phyloP scores from a whole-genome alignment of 2,888 invertebrate genomes.

The Phrixothrix hirtus region DNA sequence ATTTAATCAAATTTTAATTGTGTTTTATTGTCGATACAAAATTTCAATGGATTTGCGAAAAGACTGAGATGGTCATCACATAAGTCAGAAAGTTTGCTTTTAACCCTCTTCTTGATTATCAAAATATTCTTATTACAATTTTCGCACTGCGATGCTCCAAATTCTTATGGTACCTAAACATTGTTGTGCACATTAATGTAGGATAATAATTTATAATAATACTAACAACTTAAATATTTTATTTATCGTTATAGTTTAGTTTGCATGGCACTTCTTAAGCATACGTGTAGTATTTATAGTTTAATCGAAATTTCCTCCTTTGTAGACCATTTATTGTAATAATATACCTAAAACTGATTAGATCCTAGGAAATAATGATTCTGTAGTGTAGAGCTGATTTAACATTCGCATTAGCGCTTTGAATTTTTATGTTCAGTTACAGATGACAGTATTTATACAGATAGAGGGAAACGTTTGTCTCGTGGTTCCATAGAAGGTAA shows the following conservation, averaged over 20 bases:
- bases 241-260: constrained; percentile 1
- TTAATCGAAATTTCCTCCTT: no score
- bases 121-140: no score
- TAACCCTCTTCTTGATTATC: no score
- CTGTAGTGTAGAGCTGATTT: constrained; percentile 5
- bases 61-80: no score
- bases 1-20: no score
- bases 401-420: constrained; percentile 12
- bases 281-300: not conserved
- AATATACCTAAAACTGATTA: no score
- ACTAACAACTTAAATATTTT: constrained; percentile 1
- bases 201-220: constrained; percentile 2
- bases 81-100: no score
- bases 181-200: constrained; percentile 10
- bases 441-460: constrained; percentile 57
- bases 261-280: constrained; percentile 20
- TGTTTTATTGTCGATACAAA: no score
- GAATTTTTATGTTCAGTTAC: constrained; percentile 50
- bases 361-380: no score
- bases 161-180: constrained; percentile 9
- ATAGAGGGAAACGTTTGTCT: constrained; percentile 55
- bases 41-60: no score
- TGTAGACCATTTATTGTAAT: no score
- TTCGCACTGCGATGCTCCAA: constrained; percentile 8
- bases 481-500: constrained; percentile 58